These are phyloP conservation scores for Sander vitreus DNA, from an alignment of 2,113 vertebrate genomes.

Conservation along the genomic window DNA sequence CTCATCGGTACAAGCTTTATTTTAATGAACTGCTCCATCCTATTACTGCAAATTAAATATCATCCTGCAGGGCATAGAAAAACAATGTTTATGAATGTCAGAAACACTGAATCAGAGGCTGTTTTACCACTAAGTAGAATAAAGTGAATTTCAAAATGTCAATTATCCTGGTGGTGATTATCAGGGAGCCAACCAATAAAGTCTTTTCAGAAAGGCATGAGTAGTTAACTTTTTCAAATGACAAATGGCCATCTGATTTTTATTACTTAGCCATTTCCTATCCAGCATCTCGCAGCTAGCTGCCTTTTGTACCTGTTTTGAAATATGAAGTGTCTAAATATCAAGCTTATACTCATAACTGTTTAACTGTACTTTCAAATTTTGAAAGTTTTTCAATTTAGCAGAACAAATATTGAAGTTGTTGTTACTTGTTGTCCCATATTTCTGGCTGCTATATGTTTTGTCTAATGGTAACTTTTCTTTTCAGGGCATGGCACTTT, in stretches of 20 bases:
- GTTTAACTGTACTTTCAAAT: background rate
- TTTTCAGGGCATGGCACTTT: slow-evolving; percentile 94
- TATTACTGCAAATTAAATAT: background rate
- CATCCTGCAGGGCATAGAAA: background rate
- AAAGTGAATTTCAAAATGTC: background rate
- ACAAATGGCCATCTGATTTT: background rate
- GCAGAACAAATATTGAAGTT: background rate
- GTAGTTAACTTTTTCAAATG: background rate
- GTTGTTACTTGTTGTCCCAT: background rate
- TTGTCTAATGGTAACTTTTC: slow-evolving; percentile 15
- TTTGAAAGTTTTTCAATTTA: background rate
- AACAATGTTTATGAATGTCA: background rate
- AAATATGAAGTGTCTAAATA: background rate
- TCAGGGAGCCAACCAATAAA: background rate
- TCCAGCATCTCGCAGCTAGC: too few relatives aligned
- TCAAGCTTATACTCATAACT: background rate
- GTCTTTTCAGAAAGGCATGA: background rate
- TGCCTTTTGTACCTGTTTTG: background rate
- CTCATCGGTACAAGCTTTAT: slow-evolving; percentile 89
- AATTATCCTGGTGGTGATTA: background rate
- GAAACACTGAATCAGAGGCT: background rate
- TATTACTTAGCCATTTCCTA: background rate
- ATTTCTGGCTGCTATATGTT: background rate
- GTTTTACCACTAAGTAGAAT: background rate
- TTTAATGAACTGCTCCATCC: background rate